A percentile compares a stretch with the other conserved stretches of the same genome.
These are phyloP conservation scores for Actias luna DNA, from an alignment of 2,888 invertebrate species.

Conservation along the genomic window DNA sequence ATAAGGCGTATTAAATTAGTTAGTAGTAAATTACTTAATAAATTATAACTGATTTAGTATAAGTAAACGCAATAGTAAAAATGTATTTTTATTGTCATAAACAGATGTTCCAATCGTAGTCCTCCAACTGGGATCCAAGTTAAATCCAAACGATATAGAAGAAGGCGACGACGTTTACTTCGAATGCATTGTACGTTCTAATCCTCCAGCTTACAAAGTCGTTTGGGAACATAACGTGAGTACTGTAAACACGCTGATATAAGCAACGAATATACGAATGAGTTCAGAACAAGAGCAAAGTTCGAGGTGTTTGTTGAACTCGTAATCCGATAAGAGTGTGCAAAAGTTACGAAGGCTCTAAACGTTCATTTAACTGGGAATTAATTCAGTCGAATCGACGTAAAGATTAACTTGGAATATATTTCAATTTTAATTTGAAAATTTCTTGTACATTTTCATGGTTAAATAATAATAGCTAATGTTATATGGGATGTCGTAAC, in stretches of 20 bases:
- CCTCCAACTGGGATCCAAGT: slow-evolving; percentile 65
- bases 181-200: slow-evolving; percentile 70
- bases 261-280: slow-evolving; percentile 6
- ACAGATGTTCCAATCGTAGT: slow-evolving; percentile 70
- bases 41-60: not conserved
- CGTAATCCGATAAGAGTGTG: slow-evolving; percentile 7
- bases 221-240: slow-evolving; percentile 80
- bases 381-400: not conserved
- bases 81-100: slow-evolving; percentile 20
- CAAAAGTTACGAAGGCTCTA: slow-evolving; percentile 2
- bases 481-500: not conserved
- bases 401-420: not conserved
- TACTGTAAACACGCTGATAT: slow-evolving; percentile 25
- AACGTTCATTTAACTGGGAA: slow-evolving; percentile 6
- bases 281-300: slow-evolving; percentile 9
- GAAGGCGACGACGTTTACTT: slow-evolving; percentile 79
- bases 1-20: no score
- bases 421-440: not conserved
- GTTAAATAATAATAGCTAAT: not conserved
- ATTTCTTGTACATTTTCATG: not conserved
- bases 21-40: not conserved
- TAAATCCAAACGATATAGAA: slow-evolving; percentile 79
- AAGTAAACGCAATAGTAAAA: not conserved
- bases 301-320: slow-evolving; percentile 8
- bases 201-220: slow-evolving; percentile 79